phyloP scores from a whole-genome alignment of 1,140 invertebrate species.

The Phenacoccus solenopsis region DNA sequence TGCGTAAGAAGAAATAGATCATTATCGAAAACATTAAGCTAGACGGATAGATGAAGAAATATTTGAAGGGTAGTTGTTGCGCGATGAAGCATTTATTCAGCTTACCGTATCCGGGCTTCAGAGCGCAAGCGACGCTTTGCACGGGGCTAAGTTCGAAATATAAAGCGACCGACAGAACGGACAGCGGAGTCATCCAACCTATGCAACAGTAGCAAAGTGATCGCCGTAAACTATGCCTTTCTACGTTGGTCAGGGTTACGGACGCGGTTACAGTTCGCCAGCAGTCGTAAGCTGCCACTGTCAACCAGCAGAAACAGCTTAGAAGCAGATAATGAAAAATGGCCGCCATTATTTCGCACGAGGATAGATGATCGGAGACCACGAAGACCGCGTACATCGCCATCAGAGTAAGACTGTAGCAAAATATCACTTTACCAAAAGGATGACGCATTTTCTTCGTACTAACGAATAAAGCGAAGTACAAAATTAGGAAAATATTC shows the following conservation, averaged over 20 bases:
- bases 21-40: slow-evolving; percentile 40
- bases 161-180: slow-evolving; percentile 37
- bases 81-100: slow-evolving; percentile 41
- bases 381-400: slow-evolving; percentile 38
- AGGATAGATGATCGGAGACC: slow-evolving; percentile 28
- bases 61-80: slow-evolving; percentile 37
- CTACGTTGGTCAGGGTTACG: slow-evolving; percentile 35
- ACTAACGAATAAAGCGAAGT: slow-evolving; percentile 35
- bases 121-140: slow-evolving; percentile 29
- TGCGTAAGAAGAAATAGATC: slow-evolving; percentile 37
- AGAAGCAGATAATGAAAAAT: slow-evolving; percentile 41
- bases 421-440: slow-evolving; percentile 40
- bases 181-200: slow-evolving; percentile 39
- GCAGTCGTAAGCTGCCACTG: slow-evolving; percentile 44
- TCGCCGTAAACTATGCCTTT: slow-evolving; percentile 32
- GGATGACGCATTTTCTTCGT: slow-evolving; percentile 39
- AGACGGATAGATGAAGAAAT: slow-evolving; percentile 40
- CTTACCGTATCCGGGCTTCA: slow-evolving; percentile 36
- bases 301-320: slow-evolving; percentile 46
- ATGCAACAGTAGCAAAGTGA: slow-evolving; percentile 41
- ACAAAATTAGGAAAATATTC: slow-evolving; percentile 37
- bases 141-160: slow-evolving; percentile 36
- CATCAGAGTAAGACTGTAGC: slow-evolving; percentile 36
- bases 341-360: slow-evolving; percentile 35
- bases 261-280: slow-evolving; percentile 42